A percentile compares a stretch with the other conserved stretches of the same genome.
phyloP scores from a whole-genome alignment of 2,797 vertebrate species.

The Parauchenoglanis ngamensis region DNA sequence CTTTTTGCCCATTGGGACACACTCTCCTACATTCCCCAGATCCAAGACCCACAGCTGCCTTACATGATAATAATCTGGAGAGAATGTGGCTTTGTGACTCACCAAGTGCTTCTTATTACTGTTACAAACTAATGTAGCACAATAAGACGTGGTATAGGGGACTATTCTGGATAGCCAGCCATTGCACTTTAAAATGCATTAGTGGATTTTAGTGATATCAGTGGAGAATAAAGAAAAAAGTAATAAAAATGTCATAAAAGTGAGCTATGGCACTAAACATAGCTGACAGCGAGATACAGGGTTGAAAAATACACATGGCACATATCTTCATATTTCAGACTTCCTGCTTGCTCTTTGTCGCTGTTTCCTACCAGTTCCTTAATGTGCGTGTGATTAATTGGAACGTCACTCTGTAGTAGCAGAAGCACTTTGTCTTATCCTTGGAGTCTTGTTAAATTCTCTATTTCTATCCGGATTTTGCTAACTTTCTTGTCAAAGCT shows the following conservation, averaged over 20 bases:
- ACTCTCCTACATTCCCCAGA: constrained; percentile 1
- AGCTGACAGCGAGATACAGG: background rate
- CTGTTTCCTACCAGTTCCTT: constrained; percentile 42
- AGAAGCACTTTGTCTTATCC: constrained; percentile 52
- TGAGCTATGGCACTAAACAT: constrained; percentile 18
- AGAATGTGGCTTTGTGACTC: constrained; percentile 7
- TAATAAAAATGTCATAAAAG: constrained; percentile 33
- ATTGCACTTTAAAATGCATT: constrained; percentile 8
- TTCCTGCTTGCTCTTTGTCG: constrained; percentile 61
- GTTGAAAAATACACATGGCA: constrained; percentile 51
- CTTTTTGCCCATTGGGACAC: background rate
- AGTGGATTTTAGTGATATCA: constrained; percentile 28
- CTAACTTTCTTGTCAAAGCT: constrained; percentile 57
- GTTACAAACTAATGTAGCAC: background rate
- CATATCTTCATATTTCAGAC: constrained; percentile 63
- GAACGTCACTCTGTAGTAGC: constrained; percentile 60
- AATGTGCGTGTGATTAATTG: constrained; percentile 60
- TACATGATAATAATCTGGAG: constrained; percentile 30
- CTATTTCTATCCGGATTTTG: constrained; percentile 54
- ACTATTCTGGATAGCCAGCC: background rate
- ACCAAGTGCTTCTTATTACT: background rate
- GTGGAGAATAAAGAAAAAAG: constrained; percentile 23
- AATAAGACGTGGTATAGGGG: background rate
- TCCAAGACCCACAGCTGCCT: background rate
- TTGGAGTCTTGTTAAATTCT: constrained; percentile 64